phyloP scores from a whole-genome alignment of 2,113 vertebrate species.

The Mohoua ochrocephala region DNA sequence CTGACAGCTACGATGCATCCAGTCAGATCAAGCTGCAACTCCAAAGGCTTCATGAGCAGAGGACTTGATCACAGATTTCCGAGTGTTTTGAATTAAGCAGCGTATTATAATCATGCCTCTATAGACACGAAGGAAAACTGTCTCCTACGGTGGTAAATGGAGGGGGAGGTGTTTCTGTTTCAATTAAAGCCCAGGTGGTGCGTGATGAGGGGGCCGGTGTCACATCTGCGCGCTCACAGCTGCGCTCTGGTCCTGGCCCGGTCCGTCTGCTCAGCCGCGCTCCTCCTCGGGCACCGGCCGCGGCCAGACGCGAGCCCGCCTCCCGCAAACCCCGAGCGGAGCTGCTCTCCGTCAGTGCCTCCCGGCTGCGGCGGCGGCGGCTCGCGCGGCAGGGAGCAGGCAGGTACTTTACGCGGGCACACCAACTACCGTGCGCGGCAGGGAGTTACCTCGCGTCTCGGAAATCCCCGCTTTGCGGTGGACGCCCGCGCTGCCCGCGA shows the following conservation, averaged over 20 bases:
- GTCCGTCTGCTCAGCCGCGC: not conserved
- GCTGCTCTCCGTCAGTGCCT: rapidly evolving
- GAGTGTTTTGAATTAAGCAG: not conserved
- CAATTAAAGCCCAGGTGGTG: not conserved
- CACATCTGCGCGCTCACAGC: not conserved
- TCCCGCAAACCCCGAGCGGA: rapidly evolving
- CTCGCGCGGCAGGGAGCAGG: not conserved
- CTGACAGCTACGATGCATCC: not conserved
- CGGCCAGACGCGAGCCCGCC: not conserved
- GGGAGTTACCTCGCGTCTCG: not conserved
- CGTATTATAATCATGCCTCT: not conserved
- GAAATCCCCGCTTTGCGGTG: not conserved
- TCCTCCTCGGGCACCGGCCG: not conserved
- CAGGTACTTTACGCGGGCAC: not conserved
- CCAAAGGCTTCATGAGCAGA: not conserved
- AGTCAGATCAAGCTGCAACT: not conserved
- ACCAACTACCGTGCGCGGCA: not conserved
- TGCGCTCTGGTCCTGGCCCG: not conserved
- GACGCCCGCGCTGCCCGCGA: not conserved
- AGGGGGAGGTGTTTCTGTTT: not conserved
- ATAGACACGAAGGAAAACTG: rapidly evolving
- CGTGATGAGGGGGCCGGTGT: not conserved
- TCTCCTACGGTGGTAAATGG: not conserved
- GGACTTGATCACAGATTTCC: not conserved
- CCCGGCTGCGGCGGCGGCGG: not conserved